Evolutionary conservation across 2,797 vertebrate species (phyloP).

Genomic region (Coracias cyanogaster): DNA sequence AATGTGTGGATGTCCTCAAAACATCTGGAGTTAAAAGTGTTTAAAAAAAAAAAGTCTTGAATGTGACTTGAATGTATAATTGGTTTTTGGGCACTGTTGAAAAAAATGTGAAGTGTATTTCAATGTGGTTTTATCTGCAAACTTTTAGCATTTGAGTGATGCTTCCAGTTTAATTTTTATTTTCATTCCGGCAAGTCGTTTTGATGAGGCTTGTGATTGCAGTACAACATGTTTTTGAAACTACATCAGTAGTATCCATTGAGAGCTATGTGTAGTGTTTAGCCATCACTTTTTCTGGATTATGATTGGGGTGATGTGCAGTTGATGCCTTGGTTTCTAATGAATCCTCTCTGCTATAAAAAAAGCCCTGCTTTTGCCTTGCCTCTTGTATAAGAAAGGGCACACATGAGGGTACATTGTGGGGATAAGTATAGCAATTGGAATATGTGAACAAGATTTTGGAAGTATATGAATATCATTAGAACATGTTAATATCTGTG

Average conservation of each 20-base stretch:
- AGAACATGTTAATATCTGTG: not conserved
- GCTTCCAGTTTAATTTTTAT: constrained; percentile 7
- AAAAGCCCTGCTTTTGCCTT: not conserved
- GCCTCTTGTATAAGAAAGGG: not conserved
- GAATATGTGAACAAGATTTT: not conserved
- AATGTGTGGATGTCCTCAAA: not conserved
- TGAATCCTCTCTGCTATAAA: not conserved
- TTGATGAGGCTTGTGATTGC: not conserved
- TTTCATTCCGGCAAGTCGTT: constrained; percentile 17
- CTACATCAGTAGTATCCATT: not conserved
- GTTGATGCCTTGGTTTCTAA: not conserved
- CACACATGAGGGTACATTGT: not conserved
- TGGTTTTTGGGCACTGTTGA: not conserved
- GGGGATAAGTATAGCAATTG: not conserved
- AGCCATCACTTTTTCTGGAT: not conserved
- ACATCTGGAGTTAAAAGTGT: not conserved
- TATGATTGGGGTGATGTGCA: not conserved
- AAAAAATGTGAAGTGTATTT: constrained; percentile 9
- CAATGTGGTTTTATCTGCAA: not conserved
- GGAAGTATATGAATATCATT: not conserved
- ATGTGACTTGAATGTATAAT: not conserved
- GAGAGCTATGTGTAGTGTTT: not conserved
- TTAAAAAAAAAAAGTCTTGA: not conserved
- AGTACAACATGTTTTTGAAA: not conserved
- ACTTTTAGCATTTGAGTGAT: not conserved